Evolutionary conservation across 2,797 vertebrate species (phyloP), one percentile per base, ranked within the genome.

Genomic region (Bradypodion pumilum): DNA sequence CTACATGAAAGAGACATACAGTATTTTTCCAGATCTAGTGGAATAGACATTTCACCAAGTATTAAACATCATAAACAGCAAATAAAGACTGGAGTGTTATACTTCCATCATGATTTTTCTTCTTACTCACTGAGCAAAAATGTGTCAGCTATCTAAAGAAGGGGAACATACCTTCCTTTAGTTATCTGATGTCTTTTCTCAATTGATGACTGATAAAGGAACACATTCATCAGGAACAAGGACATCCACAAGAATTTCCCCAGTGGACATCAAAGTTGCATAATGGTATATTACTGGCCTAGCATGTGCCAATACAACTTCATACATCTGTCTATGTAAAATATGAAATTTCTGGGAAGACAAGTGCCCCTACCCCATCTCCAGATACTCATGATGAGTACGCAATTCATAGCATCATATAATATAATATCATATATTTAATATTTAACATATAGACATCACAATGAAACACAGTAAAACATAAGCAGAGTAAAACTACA

Each of bases 1-100:
- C 89, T 85, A 69, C 86, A 83, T 27, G 29, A 77, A 81, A 90
- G 69, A 87, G 70, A 74, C 88, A 91, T 89, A 74, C 77, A 93
- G 40, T 88, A 77, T 75, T 94, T 94, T 92, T 89, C 81, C 74
- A 62, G 83, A 66, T 93, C 91, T 77, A 78, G 91, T 93, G 88
- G 83, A 90, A 86, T 85, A 63, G 85, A 10, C 66, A 68, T 80
- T 44, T 27, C 84, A 84, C 88, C 62, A 77, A 29, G 29, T 83
- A 80, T 86, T 89, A 92, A 91, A 80, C 62, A 86, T 84, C 72
- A 52, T 87, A 80, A 91, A 66, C 49, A 89, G 83, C 32, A 87
- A 90, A 81, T 86, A 88, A 84, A 89, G 86, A 80, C 21, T 1
- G 13, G 94, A 93, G 89, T 86, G 82, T 82, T 92, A 89, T 88